These are phyloP conservation scores for Drosophila picticornis DNA, from an alignment of 2,888 invertebrate species.

Conservation along the genomic window DNA sequence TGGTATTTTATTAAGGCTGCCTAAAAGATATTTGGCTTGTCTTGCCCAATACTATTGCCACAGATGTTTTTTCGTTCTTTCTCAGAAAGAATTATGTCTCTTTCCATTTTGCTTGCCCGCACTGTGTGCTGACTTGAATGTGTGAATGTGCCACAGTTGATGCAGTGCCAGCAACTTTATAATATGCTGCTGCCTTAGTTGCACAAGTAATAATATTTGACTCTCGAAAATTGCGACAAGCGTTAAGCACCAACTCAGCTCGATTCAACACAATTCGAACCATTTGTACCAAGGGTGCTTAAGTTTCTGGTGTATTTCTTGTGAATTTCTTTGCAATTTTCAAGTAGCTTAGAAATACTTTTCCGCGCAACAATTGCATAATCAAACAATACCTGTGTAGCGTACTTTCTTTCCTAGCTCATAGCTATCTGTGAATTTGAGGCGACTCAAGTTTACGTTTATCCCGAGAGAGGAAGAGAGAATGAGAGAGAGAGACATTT, in stretches of 20 bases:
- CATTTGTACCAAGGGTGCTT: not conserved
- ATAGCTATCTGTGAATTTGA: not conserved
- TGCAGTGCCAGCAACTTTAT: constrained; percentile 28
- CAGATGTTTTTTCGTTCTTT: not conserved
- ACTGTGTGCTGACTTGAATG: not conserved
- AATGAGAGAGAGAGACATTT: not conserved
- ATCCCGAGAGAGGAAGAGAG: not conserved
- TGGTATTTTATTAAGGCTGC: not conserved
- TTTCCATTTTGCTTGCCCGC: not conserved
- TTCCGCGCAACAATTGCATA: not conserved
- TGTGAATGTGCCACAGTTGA: constrained; percentile 6
- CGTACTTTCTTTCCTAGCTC: not conserved
- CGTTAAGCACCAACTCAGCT: not conserved
- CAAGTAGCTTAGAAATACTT: not conserved
- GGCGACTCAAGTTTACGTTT: not conserved
- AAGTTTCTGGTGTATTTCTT: not conserved
- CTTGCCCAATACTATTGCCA: not conserved
- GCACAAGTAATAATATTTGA: constrained; percentile 4
- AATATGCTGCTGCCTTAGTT: constrained; percentile 24
- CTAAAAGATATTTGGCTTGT: not conserved
- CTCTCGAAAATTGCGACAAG: not conserved
- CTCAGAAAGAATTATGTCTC: not conserved
- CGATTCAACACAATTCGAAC: not conserved
- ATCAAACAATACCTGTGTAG: not conserved
- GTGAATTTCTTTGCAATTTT: not conserved